Percentiles rank a stretch among this genome's conserved stretches.
Evolutionary conservation across 2,797 vertebrate genomes (phyloP).

Genomic region (Artibeus lituratus): DNA sequence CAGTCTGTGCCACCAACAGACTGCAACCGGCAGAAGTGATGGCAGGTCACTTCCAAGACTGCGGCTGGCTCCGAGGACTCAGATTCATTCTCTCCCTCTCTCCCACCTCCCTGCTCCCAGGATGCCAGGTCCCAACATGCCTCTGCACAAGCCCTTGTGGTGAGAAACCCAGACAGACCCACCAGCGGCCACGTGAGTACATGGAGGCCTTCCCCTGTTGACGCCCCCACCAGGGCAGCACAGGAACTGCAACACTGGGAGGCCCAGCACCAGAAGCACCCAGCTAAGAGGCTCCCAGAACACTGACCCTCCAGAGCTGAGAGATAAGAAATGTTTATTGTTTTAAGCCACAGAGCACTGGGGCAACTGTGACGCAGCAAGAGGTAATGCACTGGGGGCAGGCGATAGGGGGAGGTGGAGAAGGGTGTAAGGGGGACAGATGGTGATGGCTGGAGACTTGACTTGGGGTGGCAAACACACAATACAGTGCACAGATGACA

Average conservation of each 20-base stretch:
- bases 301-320: not conserved
- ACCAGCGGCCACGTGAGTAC: accelerated
- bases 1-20: not conserved
- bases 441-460: not conserved
- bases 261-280: not conserved
- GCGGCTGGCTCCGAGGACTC: not conserved
- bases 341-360: not conserved
- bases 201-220: not conserved
- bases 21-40: accelerated
- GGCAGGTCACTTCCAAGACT: not conserved
- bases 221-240: accelerated
- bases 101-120: not conserved
- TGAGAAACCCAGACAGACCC: not conserved
- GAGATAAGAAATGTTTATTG: too few species aligned
- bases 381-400: not conserved
- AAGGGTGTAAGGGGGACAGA: not conserved
- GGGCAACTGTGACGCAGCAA: not conserved
- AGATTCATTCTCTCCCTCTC: not conserved
- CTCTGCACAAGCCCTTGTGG: not conserved
- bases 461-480: not conserved
- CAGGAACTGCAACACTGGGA: not conserved
- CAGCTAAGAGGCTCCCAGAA: not conserved
- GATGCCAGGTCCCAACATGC: not conserved
- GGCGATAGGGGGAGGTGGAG: not conserved
- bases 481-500: not conserved